Evolutionary conservation across 2,113 vertebrate genomes (phyloP).

Genomic region (Hoplias malabaricus): DNA sequence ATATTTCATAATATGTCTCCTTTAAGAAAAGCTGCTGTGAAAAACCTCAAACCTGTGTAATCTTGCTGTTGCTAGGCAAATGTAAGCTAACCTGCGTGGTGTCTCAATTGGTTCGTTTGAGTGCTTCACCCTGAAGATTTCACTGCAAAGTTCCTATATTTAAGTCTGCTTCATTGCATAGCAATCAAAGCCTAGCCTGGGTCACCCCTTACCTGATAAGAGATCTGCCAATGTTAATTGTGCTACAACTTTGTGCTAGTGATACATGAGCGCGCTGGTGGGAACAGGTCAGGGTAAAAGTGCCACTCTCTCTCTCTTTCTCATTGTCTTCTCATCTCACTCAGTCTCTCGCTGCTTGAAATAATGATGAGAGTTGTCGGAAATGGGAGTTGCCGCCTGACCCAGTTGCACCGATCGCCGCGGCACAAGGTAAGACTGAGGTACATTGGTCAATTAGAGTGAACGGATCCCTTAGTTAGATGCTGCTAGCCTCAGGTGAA

Average conservation of each 20-base stretch:
- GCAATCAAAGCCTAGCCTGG: slow-evolving; percentile 24
- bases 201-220: slow-evolving; percentile 20
- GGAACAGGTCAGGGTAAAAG: slow-evolving; percentile 12
- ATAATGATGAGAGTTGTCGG: slow-evolving; percentile 68
- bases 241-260: slow-evolving; percentile 2
- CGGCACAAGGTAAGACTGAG: slow-evolving; percentile 49
- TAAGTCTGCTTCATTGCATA: slow-evolving; percentile 4
- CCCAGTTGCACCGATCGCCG: slow-evolving; percentile 60
- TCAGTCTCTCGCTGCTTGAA: slow-evolving; percentile 53
- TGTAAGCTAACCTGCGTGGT: slow-evolving; percentile 30
- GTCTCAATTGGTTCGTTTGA: slow-evolving; percentile 41
- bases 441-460: slow-evolving; percentile 45
- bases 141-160: background rate
- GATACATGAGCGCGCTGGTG: slow-evolving; percentile 36
- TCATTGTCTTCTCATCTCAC: slow-evolving; percentile 9
- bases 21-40: background rate
- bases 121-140: slow-evolving; percentile 25
- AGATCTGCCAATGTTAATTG: slow-evolving; percentile 31
- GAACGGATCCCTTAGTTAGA: slow-evolving; percentile 24
- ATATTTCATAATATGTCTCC: too few species aligned
- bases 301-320: slow-evolving; percentile 31
- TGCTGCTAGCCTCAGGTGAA: slow-evolving; percentile 35
- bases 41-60: background rate
- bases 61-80: background rate
- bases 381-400: slow-evolving; percentile 57